Base-by-base conservation (phyloP, 2,888 invertebrate species). In the Zootermopsis nevadensis region DNA sequence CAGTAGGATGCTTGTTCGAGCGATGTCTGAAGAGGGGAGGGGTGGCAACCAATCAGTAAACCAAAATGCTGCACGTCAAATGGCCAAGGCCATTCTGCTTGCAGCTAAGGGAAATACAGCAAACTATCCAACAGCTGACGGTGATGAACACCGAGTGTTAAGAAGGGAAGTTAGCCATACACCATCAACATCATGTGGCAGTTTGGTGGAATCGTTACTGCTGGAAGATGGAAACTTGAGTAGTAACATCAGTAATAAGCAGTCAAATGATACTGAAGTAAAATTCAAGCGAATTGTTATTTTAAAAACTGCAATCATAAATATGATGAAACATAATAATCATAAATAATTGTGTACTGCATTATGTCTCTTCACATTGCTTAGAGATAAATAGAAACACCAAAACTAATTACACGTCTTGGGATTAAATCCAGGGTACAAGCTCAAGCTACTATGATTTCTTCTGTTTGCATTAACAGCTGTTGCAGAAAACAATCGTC, bases 11-110 rank as follows among this genome's bases (percentile, higher is more conserved):
- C 10, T 74, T 38, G 60, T 79, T 79, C 79, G 79, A 35, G 3
- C 82, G 42, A 7, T 42, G 72, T 77, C 79, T 19, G 82, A 77
- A 79, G 82, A 82, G 82, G 77, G 82, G 82, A 82, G 82, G 82
- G 82, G 82, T 33, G 22, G 48, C 66, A 79, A 27, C 66, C 79
- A 66, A 60, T n/a, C 66, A n/a, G 38, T 30, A 24, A 48, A 69
- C 27, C 69, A 10, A 31, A 69, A 33, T 33, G 22, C n/a, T 48
- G 53, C 31, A 66, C 60, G 79, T n/a, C 35, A 79, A 66, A 79
- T 27, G 38, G 79, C 79, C 35, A 79, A 38, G 31, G 79, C 66
- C 66, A 60, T 79, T 35, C 27, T 79, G 27, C 79, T 60, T 60
- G 79, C 60, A 60, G 66, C 66, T 24, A 79, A 79, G 33, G 79